Evolutionary conservation across 2,113 vertebrate species (phyloP), one percentile per base, ranked within the genome.

Genomic region (Mormyrus iriodes): DNA sequence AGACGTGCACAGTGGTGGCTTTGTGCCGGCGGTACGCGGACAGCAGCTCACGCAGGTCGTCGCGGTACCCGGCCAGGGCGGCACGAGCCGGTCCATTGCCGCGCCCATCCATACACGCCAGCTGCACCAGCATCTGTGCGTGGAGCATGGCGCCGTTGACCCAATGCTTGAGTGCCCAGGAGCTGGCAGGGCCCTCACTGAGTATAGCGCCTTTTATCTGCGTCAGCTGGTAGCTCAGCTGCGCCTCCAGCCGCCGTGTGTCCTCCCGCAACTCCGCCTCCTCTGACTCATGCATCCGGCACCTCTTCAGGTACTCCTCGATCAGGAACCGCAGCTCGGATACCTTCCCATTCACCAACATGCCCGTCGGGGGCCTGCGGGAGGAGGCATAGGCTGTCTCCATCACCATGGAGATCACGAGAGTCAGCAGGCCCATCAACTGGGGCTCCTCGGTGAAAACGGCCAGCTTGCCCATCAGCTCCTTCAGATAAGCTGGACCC

Each of bases 281-380:
- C 69, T 95, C 90, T 0, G 31, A 91, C 90, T 94, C 88, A 91
- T 93, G 92, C 88, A 95, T 93, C 87, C 91, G 89, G 13, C 92
- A 94, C 86, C 95, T 93, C 88, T 95, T 95, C 91, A 95, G 91
- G 90, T 95, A 94, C 91, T 95, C 94, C 91, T 95, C 94, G 92
- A 94, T 94, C 87, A 94, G 69, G 86, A 94, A 93, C 91, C 94
- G 93, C 12, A 95, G 93, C 92, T 95, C 94, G 84, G 69, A 88
- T n/a, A 76, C 87, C 48, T 46, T 49, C 21, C 31, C 48, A 10
- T 88, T 55, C 31, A 53, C 86, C 27, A 42, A 27, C 42, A 21
- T 6, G 46, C 76, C 92, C 10, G 52, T 76, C 0, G 91, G 55
- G 24, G 92, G 39, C 87, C 46, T 88, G 51, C 91, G 92, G 0